Percentiles rank a stretch among this genome's conserved stretches.
phyloP scores from a whole-genome alignment of 2,113 vertebrate species.

The Zosterops lateralis region DNA sequence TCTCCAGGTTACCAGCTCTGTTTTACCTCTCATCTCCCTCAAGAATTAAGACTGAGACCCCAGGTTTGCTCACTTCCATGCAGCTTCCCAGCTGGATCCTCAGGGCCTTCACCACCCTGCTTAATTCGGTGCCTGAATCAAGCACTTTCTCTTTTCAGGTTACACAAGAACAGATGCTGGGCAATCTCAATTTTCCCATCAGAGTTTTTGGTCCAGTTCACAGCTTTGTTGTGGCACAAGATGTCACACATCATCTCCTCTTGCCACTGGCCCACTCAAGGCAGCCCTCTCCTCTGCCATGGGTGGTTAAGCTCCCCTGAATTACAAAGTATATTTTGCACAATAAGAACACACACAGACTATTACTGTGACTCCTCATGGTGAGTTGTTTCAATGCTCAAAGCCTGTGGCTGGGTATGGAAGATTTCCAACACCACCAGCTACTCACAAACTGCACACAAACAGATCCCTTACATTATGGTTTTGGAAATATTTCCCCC shows the following conservation, averaged over 20 bases:
- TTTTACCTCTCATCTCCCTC: neutral
- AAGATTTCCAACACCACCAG: neutral
- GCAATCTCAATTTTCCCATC: neutral
- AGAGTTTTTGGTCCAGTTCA: neutral
- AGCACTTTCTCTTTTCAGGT: neutral
- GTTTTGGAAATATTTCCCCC: neutral
- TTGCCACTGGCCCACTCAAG: rapidly evolving
- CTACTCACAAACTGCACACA: neutral
- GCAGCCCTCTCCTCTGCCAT: neutral
- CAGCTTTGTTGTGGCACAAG: neutral
- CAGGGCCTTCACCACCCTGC: neutral
- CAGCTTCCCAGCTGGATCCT: neutral
- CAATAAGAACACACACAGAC: neutral
- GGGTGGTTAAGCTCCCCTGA: neutral
- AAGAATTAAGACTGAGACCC: neutral
- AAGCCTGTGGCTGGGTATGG: neutral
- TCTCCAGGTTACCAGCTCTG: neutral
- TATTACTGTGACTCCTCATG: neutral
- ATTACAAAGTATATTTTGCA: neutral
- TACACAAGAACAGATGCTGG: neutral
- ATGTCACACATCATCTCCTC: neutral
- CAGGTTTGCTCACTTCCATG: neutral
- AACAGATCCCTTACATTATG: neutral
- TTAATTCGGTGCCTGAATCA: neutral
- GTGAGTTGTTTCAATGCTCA: neutral